phyloP scores from a whole-genome alignment of 2,888 invertebrate genomes.

The Orchesella flavescens region DNA sequence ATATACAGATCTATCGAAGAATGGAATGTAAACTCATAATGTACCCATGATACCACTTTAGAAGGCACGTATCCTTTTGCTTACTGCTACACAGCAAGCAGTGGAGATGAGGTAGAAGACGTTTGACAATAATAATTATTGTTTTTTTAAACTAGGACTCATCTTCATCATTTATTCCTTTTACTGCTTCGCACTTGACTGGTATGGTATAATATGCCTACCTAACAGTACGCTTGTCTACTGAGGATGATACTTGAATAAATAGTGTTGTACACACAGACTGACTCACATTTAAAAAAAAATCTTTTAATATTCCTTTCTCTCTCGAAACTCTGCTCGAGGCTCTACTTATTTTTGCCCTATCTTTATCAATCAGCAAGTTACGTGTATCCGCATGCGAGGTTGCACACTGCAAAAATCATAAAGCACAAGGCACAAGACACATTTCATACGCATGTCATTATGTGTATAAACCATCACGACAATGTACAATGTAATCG shows the following conservation, averaged over 20 bases:
- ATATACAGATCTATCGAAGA: neutral
- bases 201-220: constrained; percentile 17
- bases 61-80: neutral
- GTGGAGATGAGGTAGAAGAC: neutral
- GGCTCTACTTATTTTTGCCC: constrained; percentile 26
- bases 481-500: constrained; percentile 17
- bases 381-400: neutral
- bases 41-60: neutral
- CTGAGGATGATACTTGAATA: no score
- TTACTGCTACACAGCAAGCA: no score
- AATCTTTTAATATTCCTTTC: constrained; percentile 28
- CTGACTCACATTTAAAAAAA: no score
- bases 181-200: constrained; percentile 18
- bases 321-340: constrained; percentile 52
- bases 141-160: constrained; percentile 46
- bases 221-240: neutral
- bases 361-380: neutral
- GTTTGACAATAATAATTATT: constrained; percentile 48
- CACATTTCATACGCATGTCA: constrained; percentile 16
- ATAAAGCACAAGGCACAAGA: neutral
- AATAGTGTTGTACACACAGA: no score
- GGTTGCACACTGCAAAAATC: neutral
- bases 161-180: constrained; percentile 35
- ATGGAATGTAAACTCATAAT: constrained; percentile 9
- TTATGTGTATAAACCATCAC: neutral